Percentiles rank a stretch among this genome's conserved stretches.
phyloP scores from a whole-genome alignment of 2,888 invertebrate genomes.

The Melanotus villosus region DNA sequence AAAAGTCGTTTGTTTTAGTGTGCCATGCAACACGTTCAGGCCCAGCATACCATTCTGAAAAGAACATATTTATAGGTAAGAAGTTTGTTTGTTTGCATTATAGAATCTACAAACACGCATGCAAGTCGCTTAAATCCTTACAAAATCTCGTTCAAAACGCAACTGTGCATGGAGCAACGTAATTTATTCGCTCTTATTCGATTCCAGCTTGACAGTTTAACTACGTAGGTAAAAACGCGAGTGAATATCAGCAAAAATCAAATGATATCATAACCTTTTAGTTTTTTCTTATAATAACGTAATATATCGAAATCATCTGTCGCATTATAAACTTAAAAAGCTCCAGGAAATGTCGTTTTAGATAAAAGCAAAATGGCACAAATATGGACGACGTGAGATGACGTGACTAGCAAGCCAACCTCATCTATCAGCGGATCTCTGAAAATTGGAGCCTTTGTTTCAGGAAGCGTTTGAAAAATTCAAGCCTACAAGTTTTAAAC shows the following conservation, averaged over 20 bases:
- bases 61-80: background rate
- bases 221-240: constrained; percentile 21
- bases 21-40: too few species aligned
- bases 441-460: constrained; percentile 44
- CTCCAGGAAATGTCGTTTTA: constrained; percentile 42
- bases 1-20: too few species aligned
- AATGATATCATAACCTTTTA: background rate
- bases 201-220: background rate
- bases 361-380: constrained; percentile 46
- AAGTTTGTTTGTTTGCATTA: background rate
- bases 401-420: constrained; percentile 45
- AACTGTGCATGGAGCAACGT: constrained; percentile 25
- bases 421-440: constrained; percentile 41
- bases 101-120: constrained; percentile 15
- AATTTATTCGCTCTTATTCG: constrained; percentile 24
- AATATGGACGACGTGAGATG: constrained; percentile 43
- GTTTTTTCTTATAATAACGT: background rate
- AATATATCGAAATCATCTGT: constrained; percentile 29
- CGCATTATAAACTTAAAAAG: constrained; percentile 43
- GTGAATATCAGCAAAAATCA: constrained; percentile 19
- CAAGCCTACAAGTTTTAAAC: constrained; percentile 22
- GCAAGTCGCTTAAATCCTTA: constrained; percentile 10
- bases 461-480: constrained; percentile 37
- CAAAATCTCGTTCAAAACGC: constrained; percentile 20
- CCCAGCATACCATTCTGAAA: too few species aligned